Conservation (phyloP, 2,888 invertebrate genomes). For the Dermolepida albohirtum region DNA sequence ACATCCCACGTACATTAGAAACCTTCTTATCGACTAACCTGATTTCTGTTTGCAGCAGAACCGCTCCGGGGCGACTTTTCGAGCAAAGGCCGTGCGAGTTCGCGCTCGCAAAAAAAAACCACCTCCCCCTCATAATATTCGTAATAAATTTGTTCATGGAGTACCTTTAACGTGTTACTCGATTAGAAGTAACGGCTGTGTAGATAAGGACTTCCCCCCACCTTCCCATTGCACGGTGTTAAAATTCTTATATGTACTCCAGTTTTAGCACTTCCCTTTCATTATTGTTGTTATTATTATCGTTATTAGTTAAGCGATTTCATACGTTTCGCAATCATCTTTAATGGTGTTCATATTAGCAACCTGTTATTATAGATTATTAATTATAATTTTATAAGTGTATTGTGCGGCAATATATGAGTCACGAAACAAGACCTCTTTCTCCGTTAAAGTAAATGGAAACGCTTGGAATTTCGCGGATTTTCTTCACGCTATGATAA, state of each 20-base stretch:
- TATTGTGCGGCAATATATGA: slow-evolving; percentile 17
- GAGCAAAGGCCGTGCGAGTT: slow-evolving; percentile 46
- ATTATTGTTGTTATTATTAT: slow-evolving; percentile 29
- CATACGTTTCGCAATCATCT: slow-evolving; percentile 33
- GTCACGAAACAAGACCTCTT: slow-evolving; percentile 19
- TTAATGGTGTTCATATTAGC: slow-evolving; percentile 29
- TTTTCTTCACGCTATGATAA: slow-evolving; percentile 5
- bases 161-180: no score
- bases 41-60: slow-evolving; percentile 52
- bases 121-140: slow-evolving; percentile 52
- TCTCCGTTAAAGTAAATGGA: slow-evolving; percentile 12
- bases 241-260: background rate
- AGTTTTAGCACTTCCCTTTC: slow-evolving; percentile 40
- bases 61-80: slow-evolving; percentile 47
- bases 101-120: slow-evolving; percentile 15
- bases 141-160: slow-evolving; percentile 40
- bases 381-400: slow-evolving; percentile 39
- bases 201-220: no score
- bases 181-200: no score
- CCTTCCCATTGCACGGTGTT: no score
- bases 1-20: slow-evolving; percentile 58
- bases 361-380: slow-evolving; percentile 42
- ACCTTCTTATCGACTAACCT: slow-evolving; percentile 60
- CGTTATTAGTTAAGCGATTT: slow-evolving; percentile 20
- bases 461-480: slow-evolving; percentile 19